Evolutionary conservation across 1,140 invertebrate species (phyloP).

Genomic region (Nebria ingens): DNA sequence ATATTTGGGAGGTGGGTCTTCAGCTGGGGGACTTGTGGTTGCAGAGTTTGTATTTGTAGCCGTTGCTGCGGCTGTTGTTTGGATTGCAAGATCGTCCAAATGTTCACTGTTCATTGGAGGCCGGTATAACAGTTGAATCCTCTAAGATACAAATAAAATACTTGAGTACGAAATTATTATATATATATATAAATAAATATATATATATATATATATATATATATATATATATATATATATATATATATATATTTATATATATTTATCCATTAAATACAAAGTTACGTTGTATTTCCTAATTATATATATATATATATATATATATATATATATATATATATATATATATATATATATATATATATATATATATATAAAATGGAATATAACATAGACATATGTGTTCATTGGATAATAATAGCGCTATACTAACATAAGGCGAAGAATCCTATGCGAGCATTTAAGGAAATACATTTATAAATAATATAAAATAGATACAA

Average conservation of each 20-base stretch:
- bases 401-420: not conserved
- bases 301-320: too few relatives aligned
- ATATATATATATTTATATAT: conserved; percentile 6
- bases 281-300: too few relatives aligned
- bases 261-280: conserved; percentile 5
- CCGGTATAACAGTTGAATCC: conserved; percentile 62
- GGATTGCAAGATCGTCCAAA: conserved; percentile 27
- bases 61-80: conserved; percentile 27
- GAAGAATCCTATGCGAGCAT: not conserved
- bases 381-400: too few relatives aligned
- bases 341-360: too few relatives aligned
- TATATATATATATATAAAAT: too few relatives aligned
- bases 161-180: too few relatives aligned
- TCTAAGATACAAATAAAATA: conserved; percentile 39
- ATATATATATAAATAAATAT: too few relatives aligned
- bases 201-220: conserved; percentile 4
- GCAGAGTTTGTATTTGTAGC: conserved; percentile 24
- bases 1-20: conserved; percentile 85
- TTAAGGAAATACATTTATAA: not conserved
- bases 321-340: too few relatives aligned
- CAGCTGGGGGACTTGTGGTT: conserved; percentile 35
- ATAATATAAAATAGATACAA: not conserved
- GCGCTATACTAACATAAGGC: not conserved
- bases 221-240: conserved; percentile 6
- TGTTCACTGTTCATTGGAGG: conserved; percentile 46